Evolutionary conservation across 2,797 vertebrate genomes (phyloP).

Genomic region (Macrochelys suwanniensis): DNA sequence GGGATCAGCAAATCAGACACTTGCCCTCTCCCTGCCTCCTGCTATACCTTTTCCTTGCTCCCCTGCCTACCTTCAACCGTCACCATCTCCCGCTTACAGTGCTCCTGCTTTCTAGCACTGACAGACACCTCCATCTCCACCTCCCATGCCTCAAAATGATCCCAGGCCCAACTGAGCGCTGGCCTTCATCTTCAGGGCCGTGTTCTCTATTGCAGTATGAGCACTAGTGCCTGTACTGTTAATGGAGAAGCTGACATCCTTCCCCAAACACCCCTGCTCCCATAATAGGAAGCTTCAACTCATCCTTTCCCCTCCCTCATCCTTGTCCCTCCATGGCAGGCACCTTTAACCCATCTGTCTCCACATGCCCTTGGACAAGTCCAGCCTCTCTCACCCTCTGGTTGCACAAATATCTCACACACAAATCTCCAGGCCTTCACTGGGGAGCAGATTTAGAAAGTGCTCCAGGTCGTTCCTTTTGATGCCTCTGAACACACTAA

Average conservation of each 20-base stretch:
- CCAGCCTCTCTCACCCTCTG: background rate
- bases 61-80: background rate
- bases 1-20: background rate
- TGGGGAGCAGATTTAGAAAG: fast-evolving
- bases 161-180: background rate
- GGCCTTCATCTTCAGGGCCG: background rate
- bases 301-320: background rate
- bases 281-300: background rate
- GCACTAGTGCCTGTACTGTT: background rate
- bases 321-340: background rate
- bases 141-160: background rate
- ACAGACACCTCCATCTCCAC: no score
- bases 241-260: background rate
- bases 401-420: background rate
- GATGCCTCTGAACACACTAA: background rate
- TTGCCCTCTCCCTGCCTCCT: background rate
- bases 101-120: background rate
- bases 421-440: background rate
- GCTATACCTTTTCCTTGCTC: background rate
- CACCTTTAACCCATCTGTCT: background rate
- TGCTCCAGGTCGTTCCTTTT: background rate
- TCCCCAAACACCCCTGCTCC: background rate
- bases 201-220: background rate
- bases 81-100: no score
- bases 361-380: background rate